Evolutionary conservation across 1,140 invertebrate species (phyloP), one percentile per base, ranked within the genome.

Genomic region (Apis cerana): DNA sequence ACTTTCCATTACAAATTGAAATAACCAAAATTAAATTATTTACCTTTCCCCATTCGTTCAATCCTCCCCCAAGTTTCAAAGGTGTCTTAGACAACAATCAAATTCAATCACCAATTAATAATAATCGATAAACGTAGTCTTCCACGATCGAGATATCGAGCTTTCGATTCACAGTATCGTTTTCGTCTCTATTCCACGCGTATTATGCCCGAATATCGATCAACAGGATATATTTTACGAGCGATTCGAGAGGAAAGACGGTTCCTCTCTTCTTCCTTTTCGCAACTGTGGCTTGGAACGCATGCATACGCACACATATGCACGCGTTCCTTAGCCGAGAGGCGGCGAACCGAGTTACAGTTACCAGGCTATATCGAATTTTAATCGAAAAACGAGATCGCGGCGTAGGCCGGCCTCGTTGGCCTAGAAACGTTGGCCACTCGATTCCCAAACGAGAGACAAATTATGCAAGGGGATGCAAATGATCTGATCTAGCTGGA

Each of bases 311-410:
- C 19, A 50, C 21, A 58, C 50, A 64, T 27, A 21, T 9, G 0
- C n/a, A 23, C 68, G 62, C 70, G 75, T 79, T 75, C 58, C 33
- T 62, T 33, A 56, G 50, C 11, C 9, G 59, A 27, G 43, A 65
- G 33, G 56, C 67, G 74, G 59, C 69, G 61, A 69, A 48, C 48
- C 65, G 62, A 85, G 87, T 88, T 81, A 88, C 87, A 85, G 87
- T 88, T 88, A 85, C 61, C 80, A 67, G 80, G 65, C 61, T 75
- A 59, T 68, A 83, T 89, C 87, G 77, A 88, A 89, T 88, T 89
- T 83, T 89, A 89, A 88, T 89, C 86, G 74, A 86, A 88, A 88
- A 88, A 65, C 65, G 71, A 83, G 80, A 80, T 83, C 80, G 70
- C 86, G 87, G 72, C 86, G 87, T 85, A 87, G 87, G 75, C 76